Evolutionary conservation across 1,140 invertebrate genomes (phyloP), one percentile per base, ranked within the genome.

Genomic region (Drosophila setifemur): DNA sequence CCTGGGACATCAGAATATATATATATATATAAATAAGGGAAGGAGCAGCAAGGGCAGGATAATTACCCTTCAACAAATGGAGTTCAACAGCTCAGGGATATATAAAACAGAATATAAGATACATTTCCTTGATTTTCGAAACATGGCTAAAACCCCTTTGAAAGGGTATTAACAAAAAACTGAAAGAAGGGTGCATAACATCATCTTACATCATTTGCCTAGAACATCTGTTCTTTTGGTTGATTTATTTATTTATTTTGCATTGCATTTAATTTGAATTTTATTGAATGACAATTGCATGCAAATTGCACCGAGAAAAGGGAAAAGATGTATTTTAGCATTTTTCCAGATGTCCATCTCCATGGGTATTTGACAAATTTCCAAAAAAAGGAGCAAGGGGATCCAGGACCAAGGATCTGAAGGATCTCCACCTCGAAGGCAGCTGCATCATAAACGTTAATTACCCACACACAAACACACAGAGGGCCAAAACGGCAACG

Each of bases 211-310:
- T 72, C 73, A 76, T 52, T 63, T 55, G 37, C 26, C 58, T 69
- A 69, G 50, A 71, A 71, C 69, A 71, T 31, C 69, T 72, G 67
- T 71, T 29, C 7, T 25, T 14, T 19, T 7, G 18, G 48, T 58
- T 61, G 57, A 61, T 63, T 60, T 60, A 60, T 61, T 16, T 28
- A 16, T 60, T 8, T 18, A 33, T 33, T 64, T 64, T 31, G 57
- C 31, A 43, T 63, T 72, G 78, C 57, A 77, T 83, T 83, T 86
- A 86, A 86, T 86, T 86, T 86, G 81, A 86, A 86, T 86, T 86
- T 81, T 82, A 86, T 86, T 81, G 81, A 87, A 87, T 87, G 78
- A 63, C 82, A 86, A 86, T 86, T 86, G 68, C 72, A 86, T 87
- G 76, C 82, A 87, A 86, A 86, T 87, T 66, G 9, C 33, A 1